These are phyloP conservation scores for Antennarius striatus DNA, from an alignment of 2,113 vertebrate genomes.

Conservation along the genomic window DNA sequence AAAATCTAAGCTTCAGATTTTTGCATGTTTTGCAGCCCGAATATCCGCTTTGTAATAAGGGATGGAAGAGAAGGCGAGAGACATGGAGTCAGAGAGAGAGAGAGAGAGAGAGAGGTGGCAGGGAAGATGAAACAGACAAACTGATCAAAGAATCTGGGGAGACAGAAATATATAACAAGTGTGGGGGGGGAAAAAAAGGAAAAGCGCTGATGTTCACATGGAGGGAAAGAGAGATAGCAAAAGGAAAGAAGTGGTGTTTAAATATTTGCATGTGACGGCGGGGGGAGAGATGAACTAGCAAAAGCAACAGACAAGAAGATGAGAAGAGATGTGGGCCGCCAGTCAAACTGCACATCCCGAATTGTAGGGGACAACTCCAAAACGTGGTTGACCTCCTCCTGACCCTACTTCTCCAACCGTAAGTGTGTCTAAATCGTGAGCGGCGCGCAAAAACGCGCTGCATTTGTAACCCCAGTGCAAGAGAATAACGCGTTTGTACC, in stretches of 20 bases:
- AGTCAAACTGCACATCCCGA: constrained; percentile 12
- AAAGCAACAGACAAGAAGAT: constrained; percentile 2
- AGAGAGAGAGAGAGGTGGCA: constrained; percentile 9
- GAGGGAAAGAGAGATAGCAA: background rate
- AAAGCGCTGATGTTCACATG: background rate
- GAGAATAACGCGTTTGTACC: background rate
- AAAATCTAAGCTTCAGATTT: background rate
- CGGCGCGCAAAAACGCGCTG: background rate
- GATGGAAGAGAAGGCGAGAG: constrained; percentile 3
- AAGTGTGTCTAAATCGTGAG: background rate
- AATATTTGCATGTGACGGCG: constrained; percentile 24
- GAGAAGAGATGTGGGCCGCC: constrained; percentile 6
- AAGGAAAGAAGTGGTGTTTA: background rate
- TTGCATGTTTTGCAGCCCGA: background rate
- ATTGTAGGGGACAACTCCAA: constrained; percentile 14
- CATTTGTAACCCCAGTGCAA: background rate
- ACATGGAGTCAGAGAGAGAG: background rate
- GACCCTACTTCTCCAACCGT: constrained; percentile 13
- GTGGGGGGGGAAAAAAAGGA: background rate
- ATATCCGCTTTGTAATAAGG: constrained; percentile 13
- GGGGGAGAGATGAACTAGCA: background rate
- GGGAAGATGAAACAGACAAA: constrained; percentile 42
- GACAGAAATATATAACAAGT: constrained; percentile 38
- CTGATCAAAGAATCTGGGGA: constrained; percentile 55
- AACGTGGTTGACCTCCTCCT: constrained; percentile 15